A percentile compares a stretch with the other conserved stretches of the same genome.
Conservation (phyloP, 2,888 invertebrate genomes). For the Calephelis perditalis region DNA sequence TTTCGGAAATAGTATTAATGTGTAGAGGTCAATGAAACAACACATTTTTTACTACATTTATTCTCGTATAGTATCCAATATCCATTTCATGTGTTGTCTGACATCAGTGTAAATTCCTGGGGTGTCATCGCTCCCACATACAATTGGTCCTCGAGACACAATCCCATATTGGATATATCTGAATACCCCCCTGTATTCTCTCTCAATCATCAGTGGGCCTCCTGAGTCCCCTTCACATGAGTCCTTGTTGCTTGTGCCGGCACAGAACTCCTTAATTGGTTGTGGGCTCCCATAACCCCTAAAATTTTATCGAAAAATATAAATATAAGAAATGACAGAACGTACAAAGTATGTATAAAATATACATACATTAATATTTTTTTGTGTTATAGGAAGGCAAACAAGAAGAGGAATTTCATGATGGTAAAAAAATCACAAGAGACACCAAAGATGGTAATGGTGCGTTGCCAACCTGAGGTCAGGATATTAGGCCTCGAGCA, state of each 20-base stretch:
- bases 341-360: too few relatives aligned
- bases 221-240: constrained; percentile 82
- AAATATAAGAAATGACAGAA: too few relatives aligned
- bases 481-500: too few relatives aligned
- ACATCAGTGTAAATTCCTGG: constrained; percentile 62
- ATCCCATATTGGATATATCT: constrained; percentile 38
- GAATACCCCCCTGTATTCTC: constrained; percentile 16
- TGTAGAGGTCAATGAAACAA: too few relatives aligned
- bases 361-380: too few relatives aligned
- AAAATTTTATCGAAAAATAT: not conserved
- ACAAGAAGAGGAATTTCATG: too few relatives aligned
- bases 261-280: constrained; percentile 37
- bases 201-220: constrained; percentile 74
- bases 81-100: constrained; percentile 54
- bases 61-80: constrained; percentile 33
- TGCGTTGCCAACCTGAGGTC: too few relatives aligned
- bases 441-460: too few relatives aligned
- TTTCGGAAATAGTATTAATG: too few relatives aligned
- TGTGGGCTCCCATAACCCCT: not conserved
- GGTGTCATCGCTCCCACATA: constrained; percentile 41
- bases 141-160: constrained; percentile 33
- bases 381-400: too few relatives aligned
- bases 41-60: not conserved
- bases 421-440: too few relatives aligned
- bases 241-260: constrained; percentile 64